Conservation (phyloP, 2,113 vertebrate genomes). For the Okapia johnstoni region DNA sequence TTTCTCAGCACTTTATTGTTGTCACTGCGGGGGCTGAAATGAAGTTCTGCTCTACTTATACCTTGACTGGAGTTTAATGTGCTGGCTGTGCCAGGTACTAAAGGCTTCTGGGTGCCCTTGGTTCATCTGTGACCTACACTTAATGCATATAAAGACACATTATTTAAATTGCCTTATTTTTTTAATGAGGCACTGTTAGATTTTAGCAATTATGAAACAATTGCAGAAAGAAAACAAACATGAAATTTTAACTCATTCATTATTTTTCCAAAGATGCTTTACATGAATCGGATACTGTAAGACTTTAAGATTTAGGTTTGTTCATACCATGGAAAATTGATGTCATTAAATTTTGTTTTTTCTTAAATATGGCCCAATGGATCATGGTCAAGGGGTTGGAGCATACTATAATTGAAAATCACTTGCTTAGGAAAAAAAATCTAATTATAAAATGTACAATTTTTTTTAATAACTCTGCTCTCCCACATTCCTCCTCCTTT, state of each 20-base stretch:
- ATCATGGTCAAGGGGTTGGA: constrained; percentile 69
- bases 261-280: constrained; percentile 52
- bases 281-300: constrained; percentile 52
- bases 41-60: constrained; percentile 86
- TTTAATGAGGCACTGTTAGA: constrained; percentile 68
- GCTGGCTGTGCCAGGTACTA: constrained; percentile 82
- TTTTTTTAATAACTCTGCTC: constrained; percentile 53
- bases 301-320: constrained; percentile 65
- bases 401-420: constrained; percentile 81
- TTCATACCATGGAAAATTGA: constrained; percentile 47
- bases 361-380: constrained; percentile 44
- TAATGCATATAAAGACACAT: constrained; percentile 76
- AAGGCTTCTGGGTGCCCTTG: constrained; percentile 80
- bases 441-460: constrained; percentile 78
- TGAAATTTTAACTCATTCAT: constrained; percentile 61
- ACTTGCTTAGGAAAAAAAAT: constrained; percentile 77
- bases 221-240: constrained; percentile 73
- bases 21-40: constrained; percentile 86
- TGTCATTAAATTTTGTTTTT: not conserved
- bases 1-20: constrained; percentile 89
- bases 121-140: constrained; percentile 78
- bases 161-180: constrained; percentile 78
- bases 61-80: constrained; percentile 81
- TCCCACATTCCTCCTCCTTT: constrained; percentile 66
- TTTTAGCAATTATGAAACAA: constrained; percentile 72